phyloP scores from a whole-genome alignment of 2,888 invertebrate genomes.

The Drosophila quinaria region DNA sequence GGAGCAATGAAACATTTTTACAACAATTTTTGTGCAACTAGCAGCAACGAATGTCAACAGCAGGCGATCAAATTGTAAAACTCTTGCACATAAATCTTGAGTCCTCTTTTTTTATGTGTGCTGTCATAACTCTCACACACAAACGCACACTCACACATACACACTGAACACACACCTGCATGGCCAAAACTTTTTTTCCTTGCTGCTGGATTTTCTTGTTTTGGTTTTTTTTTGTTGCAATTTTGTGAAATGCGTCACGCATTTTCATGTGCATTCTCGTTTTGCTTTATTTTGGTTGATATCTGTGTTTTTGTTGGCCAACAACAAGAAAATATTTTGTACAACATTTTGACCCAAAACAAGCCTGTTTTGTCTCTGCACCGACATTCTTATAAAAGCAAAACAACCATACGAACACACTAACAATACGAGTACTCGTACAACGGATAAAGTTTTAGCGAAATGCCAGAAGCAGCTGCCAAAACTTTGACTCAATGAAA shows the following conservation, averaged over 20 bases:
- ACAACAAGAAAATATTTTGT: conserved; percentile 60
- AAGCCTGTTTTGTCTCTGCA: conserved; percentile 21
- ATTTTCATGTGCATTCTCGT: conserved; percentile 55
- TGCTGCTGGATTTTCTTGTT: neutral
- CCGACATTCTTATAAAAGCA: conserved; percentile 11
- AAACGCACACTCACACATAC: conserved; percentile 13
- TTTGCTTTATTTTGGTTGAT: conserved; percentile 7
- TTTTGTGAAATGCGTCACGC: conserved; percentile 70
- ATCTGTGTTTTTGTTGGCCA: conserved; percentile 31
- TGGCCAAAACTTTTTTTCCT: conserved; percentile 37
- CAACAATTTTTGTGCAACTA: conserved; percentile 60
- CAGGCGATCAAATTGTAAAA: conserved; percentile 81
- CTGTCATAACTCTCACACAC: conserved; percentile 68
- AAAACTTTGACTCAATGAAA: conserved; percentile 48
- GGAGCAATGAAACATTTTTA: conserved; percentile 71
- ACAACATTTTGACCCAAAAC: conserved; percentile 53
- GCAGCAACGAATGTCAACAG: conserved; percentile 71
- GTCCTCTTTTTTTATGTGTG: conserved; percentile 44
- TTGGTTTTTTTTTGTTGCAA: conserved; percentile 16
- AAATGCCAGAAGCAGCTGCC: conserved; percentile 54
- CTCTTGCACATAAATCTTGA: conserved; percentile 77
- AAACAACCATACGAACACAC: neutral
- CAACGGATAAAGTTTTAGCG: conserved; percentile 30
- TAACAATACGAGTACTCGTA: conserved; percentile 2
- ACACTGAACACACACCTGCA: conserved; percentile 46